These are phyloP conservation scores for Saccostrea cuccullata DNA, from an alignment of 1,140 invertebrate genomes.

Conservation along the genomic window DNA sequence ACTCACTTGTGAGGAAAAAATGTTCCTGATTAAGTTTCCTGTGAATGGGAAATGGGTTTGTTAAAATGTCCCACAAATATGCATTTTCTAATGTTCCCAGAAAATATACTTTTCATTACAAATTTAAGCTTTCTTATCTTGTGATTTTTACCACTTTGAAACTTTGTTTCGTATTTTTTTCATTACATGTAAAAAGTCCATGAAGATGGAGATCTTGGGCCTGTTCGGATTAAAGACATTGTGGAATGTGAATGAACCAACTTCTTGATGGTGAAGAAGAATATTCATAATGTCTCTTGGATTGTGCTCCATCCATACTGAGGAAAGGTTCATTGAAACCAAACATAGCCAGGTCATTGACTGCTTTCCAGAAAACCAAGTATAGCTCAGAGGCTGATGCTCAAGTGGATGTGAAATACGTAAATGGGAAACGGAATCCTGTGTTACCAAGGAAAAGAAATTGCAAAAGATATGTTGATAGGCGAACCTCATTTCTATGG, in stretches of 20 bases:
- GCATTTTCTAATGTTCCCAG: constrained; percentile 54
- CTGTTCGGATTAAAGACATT: constrained; percentile 34
- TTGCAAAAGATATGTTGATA: constrained; percentile 9
- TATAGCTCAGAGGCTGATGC: constrained; percentile 46
- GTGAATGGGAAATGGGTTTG: constrained; percentile 50
- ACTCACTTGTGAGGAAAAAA: constrained; percentile 43
- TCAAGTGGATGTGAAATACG: constrained; percentile 43
- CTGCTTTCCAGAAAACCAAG: constrained; percentile 48
- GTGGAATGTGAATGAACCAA: constrained; percentile 37
- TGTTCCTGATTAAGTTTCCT: constrained; percentile 57
- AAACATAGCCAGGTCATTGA: constrained; percentile 22
- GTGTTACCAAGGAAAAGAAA: constrained; percentile 47
- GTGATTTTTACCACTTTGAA: constrained; percentile 41
- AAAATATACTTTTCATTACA: constrained; percentile 30
- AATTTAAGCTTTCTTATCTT: constrained; percentile 38
- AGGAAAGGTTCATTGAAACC: constrained; percentile 40
- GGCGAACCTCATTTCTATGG: background rate
- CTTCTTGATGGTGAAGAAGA: background rate
- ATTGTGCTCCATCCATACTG: constrained; percentile 51
- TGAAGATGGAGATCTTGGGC: constrained; percentile 10
- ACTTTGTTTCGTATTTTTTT: constrained; percentile 56
- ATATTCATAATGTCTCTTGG: constrained; percentile 47
- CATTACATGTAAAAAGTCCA: constrained; percentile 50
- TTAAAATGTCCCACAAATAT: constrained; percentile 47
- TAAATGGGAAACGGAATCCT: constrained; percentile 50